Conservation (phyloP, 2,888 invertebrate genomes). For the Diplolepis rosae region DNA sequence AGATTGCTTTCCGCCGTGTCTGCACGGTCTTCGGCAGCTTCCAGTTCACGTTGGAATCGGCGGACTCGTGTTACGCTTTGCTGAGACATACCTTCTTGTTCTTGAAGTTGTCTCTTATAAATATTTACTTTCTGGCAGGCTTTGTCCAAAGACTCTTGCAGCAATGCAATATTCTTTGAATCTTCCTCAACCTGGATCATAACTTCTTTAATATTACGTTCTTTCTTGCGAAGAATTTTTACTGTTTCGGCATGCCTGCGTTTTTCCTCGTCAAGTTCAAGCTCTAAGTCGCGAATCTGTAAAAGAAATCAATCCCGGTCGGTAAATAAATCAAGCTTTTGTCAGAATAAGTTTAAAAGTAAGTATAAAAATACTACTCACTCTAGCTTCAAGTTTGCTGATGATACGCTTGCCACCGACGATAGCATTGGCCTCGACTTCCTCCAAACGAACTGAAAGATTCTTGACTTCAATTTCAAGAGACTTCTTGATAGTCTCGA, state of each 20-base stretch:
- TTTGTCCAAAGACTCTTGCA: slow-evolving; percentile 94
- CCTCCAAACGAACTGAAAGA: slow-evolving; percentile 92
- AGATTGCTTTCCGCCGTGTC: slow-evolving; percentile 96
- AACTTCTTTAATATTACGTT: slow-evolving; percentile 96
- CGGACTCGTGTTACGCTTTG: slow-evolving; percentile 96
- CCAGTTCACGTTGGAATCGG: slow-evolving; percentile 98
- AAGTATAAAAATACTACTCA: slow-evolving; percentile 67
- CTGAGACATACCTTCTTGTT: slow-evolving; percentile 94
- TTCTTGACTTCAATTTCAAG: slow-evolving; percentile 98
- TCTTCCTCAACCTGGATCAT: slow-evolving; percentile 97
- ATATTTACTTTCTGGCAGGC: slow-evolving; percentile 89
- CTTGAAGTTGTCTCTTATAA: slow-evolving; percentile 96
- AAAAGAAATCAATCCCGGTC: background rate
- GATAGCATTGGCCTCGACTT: slow-evolving; percentile 97
- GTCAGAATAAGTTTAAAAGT: background rate
- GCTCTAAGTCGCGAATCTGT: slow-evolving; percentile 93
- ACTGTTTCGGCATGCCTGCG: slow-evolving; percentile 97
- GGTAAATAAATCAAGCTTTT: no score
- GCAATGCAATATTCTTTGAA: slow-evolving; percentile 93
- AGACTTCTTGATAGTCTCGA: slow-evolving; percentile 97
- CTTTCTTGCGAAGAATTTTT: slow-evolving; percentile 98
- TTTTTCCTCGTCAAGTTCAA: slow-evolving; percentile 97
- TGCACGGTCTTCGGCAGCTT: slow-evolving; percentile 97
- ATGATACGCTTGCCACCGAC: slow-evolving; percentile 98
- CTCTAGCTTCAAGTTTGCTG: slow-evolving; percentile 94